These are phyloP conservation scores for Passer domesticus DNA, from an alignment of 2,113 vertebrate genomes.

Conservation along the genomic window DNA sequence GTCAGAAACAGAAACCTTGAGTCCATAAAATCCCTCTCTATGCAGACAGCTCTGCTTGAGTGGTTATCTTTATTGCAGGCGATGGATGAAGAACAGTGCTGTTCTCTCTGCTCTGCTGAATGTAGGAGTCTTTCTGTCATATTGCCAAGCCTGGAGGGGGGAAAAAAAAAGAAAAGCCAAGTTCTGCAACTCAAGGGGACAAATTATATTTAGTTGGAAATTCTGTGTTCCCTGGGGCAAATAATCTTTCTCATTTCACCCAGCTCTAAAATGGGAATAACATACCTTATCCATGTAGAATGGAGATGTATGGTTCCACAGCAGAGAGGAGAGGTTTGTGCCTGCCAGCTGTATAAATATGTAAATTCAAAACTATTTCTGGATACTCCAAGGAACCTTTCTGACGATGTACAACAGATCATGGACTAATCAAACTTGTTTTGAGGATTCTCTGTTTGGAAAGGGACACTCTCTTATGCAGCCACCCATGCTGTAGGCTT, in stretches of 20 bases:
- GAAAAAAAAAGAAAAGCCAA: neutral
- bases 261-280: conserved; percentile 3
- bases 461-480: neutral
- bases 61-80: conserved; percentile 20
- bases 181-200: neutral
- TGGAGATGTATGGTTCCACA: neutral
- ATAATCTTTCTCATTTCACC: neutral
- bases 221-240: neutral
- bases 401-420: neutral
- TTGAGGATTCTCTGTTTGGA: neutral
- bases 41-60: neutral
- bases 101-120: neutral
- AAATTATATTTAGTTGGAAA: conserved; percentile 14
- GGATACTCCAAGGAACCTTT: neutral
- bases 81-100: neutral
- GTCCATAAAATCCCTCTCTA: neutral
- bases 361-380: neutral
- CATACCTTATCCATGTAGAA: neutral
- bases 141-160: neutral
- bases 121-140: conserved; percentile 21
- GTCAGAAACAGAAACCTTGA: neutral
- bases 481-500: neutral
- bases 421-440: neutral
- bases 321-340: neutral
- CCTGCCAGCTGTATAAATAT: neutral